These are phyloP conservation scores for Nannoperca obscura DNA, from an alignment of 2,797 vertebrate species.

Conservation along the genomic window DNA sequence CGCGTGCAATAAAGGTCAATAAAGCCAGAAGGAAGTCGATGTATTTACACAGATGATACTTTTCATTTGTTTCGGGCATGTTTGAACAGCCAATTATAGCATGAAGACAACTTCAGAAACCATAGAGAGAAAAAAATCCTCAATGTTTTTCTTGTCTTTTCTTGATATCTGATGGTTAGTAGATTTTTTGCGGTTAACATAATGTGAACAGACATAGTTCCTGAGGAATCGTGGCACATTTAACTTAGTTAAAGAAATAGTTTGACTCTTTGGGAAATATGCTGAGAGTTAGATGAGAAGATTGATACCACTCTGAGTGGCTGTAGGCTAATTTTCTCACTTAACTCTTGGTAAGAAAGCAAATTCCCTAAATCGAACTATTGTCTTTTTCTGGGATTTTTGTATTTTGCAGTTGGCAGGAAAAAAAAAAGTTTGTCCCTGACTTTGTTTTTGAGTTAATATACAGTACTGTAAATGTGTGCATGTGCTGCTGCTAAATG, in stretches of 20 bases:
- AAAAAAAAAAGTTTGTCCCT: not conserved
- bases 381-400: not conserved
- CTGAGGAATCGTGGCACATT: not conserved
- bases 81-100: not conserved
- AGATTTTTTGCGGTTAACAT: not conserved
- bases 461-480: not conserved
- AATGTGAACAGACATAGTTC: not conserved
- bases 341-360: not conserved
- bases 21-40: not conserved
- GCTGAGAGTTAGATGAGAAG: not conserved
- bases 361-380: not conserved
- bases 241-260: not conserved
- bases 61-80: not conserved
- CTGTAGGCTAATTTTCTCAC: not conserved
- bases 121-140: not conserved
- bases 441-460: not conserved
- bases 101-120: not conserved
- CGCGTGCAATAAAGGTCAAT: not conserved
- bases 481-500: slow-evolving; percentile 7
- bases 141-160: not conserved
- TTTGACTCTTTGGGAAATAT: not conserved
- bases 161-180: not conserved
- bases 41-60: slow-evolving; percentile 6
- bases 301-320: too few relatives aligned
- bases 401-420: not conserved